phyloP scores from a whole-genome alignment of 2,888 invertebrate species.

The Stenodera caucasica region DNA sequence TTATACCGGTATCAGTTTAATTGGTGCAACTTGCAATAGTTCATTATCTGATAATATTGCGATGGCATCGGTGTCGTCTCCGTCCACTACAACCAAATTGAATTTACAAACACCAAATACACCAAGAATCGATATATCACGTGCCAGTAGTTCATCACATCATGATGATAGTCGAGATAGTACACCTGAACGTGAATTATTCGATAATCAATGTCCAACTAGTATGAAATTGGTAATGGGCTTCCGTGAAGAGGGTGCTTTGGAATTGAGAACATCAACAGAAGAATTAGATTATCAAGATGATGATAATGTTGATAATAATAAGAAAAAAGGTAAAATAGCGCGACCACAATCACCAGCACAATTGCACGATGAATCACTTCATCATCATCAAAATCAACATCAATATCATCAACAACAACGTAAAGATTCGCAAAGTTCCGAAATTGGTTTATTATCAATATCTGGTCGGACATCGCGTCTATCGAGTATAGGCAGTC shows the following conservation, averaged over 20 bases:
- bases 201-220: slow-evolving; percentile 50
- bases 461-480: slow-evolving; percentile 81
- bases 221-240: slow-evolving; percentile 52
- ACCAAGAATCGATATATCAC: slow-evolving; percentile 85
- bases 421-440: slow-evolving; percentile 62
- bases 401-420: no score
- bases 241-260: slow-evolving; percentile 69
- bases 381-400: no score
- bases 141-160: slow-evolving; percentile 86
- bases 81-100: slow-evolving; percentile 38
- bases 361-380: slow-evolving; percentile 42
- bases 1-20: slow-evolving; percentile 50
- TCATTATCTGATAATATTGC: slow-evolving; percentile 40
- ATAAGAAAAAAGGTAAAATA: slow-evolving; percentile 45
- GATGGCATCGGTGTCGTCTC: slow-evolving; percentile 42
- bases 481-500: slow-evolving; percentile 79
- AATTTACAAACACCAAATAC: slow-evolving; percentile 69
- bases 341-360: slow-evolving; percentile 50
- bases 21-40: slow-evolving; percentile 39
- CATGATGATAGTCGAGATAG: slow-evolving; percentile 85
- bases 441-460: slow-evolving; percentile 74
- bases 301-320: no score
- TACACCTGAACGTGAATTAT: slow-evolving; percentile 80
- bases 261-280: slow-evolving; percentile 82
- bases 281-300: slow-evolving; percentile 86